A percentile compares a stretch with the other conserved stretches of the same genome.
Evolutionary conservation across 2,888 invertebrate species (phyloP).

Genomic region (Poecilus cupreus): DNA sequence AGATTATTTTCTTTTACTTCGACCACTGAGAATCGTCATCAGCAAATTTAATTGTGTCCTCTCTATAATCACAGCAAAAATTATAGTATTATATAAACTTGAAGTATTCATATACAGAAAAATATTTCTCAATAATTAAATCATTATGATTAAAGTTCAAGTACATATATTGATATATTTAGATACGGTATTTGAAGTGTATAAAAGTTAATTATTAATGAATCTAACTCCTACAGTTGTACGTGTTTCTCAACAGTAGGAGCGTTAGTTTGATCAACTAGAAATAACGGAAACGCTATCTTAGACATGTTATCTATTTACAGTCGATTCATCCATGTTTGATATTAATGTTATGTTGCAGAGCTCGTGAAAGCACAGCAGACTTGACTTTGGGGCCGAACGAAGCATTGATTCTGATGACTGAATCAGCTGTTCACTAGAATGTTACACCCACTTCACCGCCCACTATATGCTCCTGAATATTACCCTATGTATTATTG

Average conservation of each 20-base stretch:
- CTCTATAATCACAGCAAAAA: too few relatives aligned
- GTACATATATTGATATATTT: neutral
- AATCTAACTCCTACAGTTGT: neutral
- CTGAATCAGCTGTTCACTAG: neutral
- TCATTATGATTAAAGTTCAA: too few relatives aligned
- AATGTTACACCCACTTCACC: neutral
- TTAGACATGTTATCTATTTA: neutral
- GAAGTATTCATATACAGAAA: too few relatives aligned
- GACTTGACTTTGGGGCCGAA: neutral
- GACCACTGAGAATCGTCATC: too few relatives aligned
- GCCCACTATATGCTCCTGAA: neutral
- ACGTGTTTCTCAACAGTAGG: too few relatives aligned
- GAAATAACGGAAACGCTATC: neutral
- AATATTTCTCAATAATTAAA: too few relatives aligned
- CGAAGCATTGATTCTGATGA: conserved; percentile 27
- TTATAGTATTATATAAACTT: too few relatives aligned
- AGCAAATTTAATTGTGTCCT: too few relatives aligned
- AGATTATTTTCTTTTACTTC: too few relatives aligned
- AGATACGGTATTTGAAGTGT: neutral
- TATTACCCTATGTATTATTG: neutral
- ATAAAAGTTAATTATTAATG: neutral
- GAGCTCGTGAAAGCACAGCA: neutral
- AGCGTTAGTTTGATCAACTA: neutral
- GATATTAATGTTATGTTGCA: conserved; percentile 4
- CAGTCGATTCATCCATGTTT: neutral